These are phyloP conservation scores for Rugalucina vietnamica DNA, from an alignment of 2,888 invertebrate species.

Conservation along the genomic window DNA sequence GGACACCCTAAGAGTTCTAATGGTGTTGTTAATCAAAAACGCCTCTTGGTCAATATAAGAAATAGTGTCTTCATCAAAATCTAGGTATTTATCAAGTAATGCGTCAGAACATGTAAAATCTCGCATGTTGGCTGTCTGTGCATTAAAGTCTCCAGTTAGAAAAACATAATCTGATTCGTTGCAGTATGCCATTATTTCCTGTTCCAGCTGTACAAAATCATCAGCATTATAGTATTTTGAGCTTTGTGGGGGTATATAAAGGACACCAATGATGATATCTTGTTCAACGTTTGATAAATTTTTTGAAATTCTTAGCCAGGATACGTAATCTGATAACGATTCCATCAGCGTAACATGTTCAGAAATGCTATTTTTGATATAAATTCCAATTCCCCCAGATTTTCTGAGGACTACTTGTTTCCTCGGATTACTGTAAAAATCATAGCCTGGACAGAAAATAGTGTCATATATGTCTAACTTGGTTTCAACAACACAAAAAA, in stretches of 20 bases:
- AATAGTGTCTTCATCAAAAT: neutral
- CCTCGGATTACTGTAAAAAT: neutral
- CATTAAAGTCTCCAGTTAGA: neutral
- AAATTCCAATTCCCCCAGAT: neutral
- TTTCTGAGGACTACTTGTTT: neutral
- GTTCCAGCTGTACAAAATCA: neutral
- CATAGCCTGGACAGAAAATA: neutral
- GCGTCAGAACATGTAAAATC: neutral
- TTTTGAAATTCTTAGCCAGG: neutral
- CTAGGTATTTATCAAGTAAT: neutral
- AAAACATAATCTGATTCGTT: neutral
- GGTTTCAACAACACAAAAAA: neutral
- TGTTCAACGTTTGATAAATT: neutral
- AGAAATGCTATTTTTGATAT: neutral
- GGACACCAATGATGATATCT: neutral
- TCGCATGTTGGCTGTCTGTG: neutral
- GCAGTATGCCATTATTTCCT: neutral
- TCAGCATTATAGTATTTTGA: neutral
- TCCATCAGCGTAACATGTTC: neutral
- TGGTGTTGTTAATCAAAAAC: neutral
- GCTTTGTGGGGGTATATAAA: neutral
- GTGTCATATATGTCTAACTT: neutral
- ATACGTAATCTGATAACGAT: neutral
- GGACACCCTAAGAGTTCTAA: neutral
- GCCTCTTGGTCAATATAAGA: neutral